These are phyloP conservation scores for Gouania willdenowi DNA, from an alignment of 2,797 vertebrate genomes.

Conservation along the genomic window DNA sequence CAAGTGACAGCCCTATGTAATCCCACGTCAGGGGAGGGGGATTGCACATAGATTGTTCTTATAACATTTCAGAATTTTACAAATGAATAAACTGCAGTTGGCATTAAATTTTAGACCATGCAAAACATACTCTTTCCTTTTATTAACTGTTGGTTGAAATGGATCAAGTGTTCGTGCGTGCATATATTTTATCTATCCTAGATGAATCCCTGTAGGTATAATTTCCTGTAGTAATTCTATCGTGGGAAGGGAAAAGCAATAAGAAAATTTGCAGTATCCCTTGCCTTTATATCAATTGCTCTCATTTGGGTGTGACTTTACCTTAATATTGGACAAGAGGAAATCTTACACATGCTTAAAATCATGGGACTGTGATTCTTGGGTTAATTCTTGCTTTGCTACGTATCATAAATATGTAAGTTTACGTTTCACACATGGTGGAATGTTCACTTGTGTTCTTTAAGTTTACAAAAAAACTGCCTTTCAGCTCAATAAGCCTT, in stretches of 20 bases:
- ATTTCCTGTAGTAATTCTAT: conserved; percentile 64
- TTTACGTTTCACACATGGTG: conserved; percentile 5
- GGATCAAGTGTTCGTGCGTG: conserved; percentile 29
- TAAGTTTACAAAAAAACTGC: conserved; percentile 31
- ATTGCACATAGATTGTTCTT: too few relatives aligned
- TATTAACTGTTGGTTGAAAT: conserved; percentile 8
- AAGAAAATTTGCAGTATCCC: conserved; percentile 11
- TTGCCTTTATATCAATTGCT: conserved; percentile 32
- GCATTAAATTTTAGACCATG: too few relatives aligned
- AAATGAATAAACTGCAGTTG: too few relatives aligned
- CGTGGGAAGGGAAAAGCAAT: not conserved
- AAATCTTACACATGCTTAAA: conserved; percentile 19
- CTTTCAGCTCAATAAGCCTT: conserved; percentile 45
- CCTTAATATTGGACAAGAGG: too few relatives aligned
- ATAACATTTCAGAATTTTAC: too few relatives aligned
- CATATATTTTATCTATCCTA: conserved; percentile 39
- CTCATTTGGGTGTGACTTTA: too few relatives aligned
- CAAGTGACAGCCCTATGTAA: too few relatives aligned
- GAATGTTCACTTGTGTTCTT: conserved; percentile 17
- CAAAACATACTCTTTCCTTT: too few relatives aligned
- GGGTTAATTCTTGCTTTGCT: not conserved
- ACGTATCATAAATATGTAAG: not conserved
- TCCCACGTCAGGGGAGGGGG: too few relatives aligned
- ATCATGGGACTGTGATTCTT: not conserved
- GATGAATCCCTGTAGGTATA: conserved; percentile 62